Evolutionary conservation across 2,888 invertebrate genomes (phyloP), one percentile per base, ranked within the genome.

Genomic region (Aquatica leii): DNA sequence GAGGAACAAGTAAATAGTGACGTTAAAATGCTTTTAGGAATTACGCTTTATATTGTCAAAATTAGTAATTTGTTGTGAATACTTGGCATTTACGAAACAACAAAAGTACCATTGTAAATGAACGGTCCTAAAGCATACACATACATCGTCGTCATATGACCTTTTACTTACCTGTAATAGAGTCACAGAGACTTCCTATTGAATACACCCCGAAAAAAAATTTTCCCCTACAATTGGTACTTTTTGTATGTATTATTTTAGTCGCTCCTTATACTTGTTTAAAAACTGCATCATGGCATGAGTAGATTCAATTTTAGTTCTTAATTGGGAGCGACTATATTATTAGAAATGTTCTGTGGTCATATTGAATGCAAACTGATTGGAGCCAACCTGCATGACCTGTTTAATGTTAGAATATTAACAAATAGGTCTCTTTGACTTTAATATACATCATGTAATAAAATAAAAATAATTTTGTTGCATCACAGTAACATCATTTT

Each of bases 141-240:
- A 17, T 17, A 37, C 9, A 31, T 37, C 52, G 37, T 52, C 31
- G 15, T 52, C 52, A 37, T 8, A 12, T 12, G 15, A 20, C 24
- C 15, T n/a, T 24, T 50, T 50, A 24, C 15, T 48, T 35, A 49
- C 35, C 76, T 78, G 79, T 79, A 77, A 79, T 80, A 74, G 79
- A 81, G 81, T 81, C 80, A 81, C 80, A 80, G 81, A 81, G 81
- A 81, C 81, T 74, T 66, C 64, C 37, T 60, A 49, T 58, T 64
- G 58, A n/a, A n/a, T n/a, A n/a, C n/a, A n/a, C n/a, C n/a, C n/a
- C n/a, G n/a, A n/a, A n/a, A 53, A 54, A 53, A 21, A 20, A 54
- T 53, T 40, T 40, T 46, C 18, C 15, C 31, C 54, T 59, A 61
- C 58, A 62, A 66, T 63, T 66, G 60, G 60, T 60, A 60, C 51